phyloP scores from a whole-genome alignment of 64 coral and sea anemone species.

The Stichodactyla helianthus region DNA sequence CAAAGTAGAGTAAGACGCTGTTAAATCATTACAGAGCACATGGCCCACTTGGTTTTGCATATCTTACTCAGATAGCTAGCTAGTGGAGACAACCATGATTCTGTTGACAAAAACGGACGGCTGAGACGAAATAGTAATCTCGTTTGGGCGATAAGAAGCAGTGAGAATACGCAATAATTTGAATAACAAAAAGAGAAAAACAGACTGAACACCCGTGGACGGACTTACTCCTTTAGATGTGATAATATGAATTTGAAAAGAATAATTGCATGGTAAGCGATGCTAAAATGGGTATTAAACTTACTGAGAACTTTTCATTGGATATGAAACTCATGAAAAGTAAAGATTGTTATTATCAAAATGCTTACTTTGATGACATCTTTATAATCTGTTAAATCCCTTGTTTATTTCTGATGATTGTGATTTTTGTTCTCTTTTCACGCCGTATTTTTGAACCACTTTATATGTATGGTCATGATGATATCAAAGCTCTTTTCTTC shows the following conservation, averaged over 20 bases:
- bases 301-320: too few relatives aligned
- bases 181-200: neutral
- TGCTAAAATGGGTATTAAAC: neutral
- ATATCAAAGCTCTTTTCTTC: too few relatives aligned
- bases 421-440: too few relatives aligned
- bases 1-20: neutral
- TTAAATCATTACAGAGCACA: slow-evolving; percentile 12
- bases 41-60: slow-evolving; percentile 11
- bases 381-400: too few relatives aligned
- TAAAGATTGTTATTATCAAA: too few relatives aligned
- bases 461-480: too few relatives aligned
- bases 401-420: too few relatives aligned
- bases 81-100: neutral
- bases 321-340: too few relatives aligned
- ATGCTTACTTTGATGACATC: too few relatives aligned
- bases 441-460: too few relatives aligned
- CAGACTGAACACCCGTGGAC: slow-evolving; percentile 10
- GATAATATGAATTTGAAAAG: slow-evolving; percentile 5
- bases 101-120: neutral
- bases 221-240: neutral
- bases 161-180: neutral
- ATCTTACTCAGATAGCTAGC: neutral
- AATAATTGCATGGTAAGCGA: neutral
- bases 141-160: neutral
- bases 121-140: neutral